A percentile compares a stretch with the other conserved stretches of the same genome.
Evolutionary conservation across 2,113 vertebrate genomes (phyloP).

Genomic region (Sander lucioperca): DNA sequence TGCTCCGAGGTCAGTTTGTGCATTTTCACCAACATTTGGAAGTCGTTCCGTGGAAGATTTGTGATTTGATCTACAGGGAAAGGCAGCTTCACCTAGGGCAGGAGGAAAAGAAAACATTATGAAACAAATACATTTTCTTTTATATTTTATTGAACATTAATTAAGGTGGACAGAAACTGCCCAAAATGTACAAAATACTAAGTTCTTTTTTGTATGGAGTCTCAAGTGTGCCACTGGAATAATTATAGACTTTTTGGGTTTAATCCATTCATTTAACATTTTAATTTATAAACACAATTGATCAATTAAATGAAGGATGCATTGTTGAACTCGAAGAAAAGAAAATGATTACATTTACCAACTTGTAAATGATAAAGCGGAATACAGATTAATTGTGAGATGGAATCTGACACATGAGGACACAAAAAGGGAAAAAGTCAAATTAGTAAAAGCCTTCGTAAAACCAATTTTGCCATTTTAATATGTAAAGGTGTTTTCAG

Average conservation of each 20-base stretch:
- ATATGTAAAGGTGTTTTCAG: too few species aligned
- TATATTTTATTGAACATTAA: neutral
- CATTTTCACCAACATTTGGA: conserved; percentile 99
- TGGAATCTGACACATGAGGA: neutral
- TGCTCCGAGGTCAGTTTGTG: conserved; percentile 99
- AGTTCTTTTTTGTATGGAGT: neutral
- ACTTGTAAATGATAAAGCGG: neutral
- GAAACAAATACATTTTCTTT: too few species aligned
- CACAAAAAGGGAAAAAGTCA: too few species aligned
- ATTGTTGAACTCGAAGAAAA: neutral
- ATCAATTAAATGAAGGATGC: neutral
- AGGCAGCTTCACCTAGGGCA: conserved; percentile 95
- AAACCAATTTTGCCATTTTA: too few species aligned
- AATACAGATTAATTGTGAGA: neutral
- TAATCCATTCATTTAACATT: neutral
- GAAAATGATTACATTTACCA: neutral
- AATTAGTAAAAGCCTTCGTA: too few species aligned
- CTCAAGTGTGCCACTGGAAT: neutral
- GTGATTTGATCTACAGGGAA: conserved; percentile 99
- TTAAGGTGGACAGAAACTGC: neutral
- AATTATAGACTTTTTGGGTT: neutral
- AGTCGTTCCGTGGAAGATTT: conserved; percentile 99
- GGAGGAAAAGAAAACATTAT: conserved; percentile 43
- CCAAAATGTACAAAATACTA: neutral
- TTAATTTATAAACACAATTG: neutral